Evolutionary conservation across 2,888 invertebrate species (phyloP), one percentile per base, ranked within the genome.

Genomic region (Eilema griseolum): DNA sequence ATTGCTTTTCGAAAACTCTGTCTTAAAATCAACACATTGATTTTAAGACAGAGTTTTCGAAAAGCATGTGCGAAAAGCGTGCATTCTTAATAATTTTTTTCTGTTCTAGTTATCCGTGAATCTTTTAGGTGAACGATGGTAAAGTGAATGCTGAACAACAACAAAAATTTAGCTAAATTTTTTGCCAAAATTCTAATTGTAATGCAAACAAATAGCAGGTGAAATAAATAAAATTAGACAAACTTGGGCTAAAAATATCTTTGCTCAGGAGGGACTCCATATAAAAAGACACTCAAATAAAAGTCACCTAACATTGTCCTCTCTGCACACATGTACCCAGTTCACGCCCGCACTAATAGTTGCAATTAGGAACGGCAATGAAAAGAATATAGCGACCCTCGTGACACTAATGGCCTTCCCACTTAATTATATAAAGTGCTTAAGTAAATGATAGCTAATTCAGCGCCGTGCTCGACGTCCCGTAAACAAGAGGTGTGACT

Each of bases 401-500:
- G 84, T 85, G 86, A 87, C 91, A 89, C 88, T 91, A 93, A 93
- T 92, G 92, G 91, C 86, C 87, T 88, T 88, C 89, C 88, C 84
- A 89, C 92, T 93, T 95, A 94, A 95, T 95, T 94, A 94, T 93
- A 94, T 94, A 92, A 94, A 95, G 93, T 92, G 90, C 94, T 94
- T 93, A 93, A 95, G 94, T 95, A 94, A 95, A 95, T 93, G 95
- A 94, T 94, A 93, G 93, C 93, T 94, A 94, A 95, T 95, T 91
- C 90, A 75, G 85, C 75, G 80, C 82, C 85, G 90, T 88, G 90
- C 91, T 84, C 91, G 88, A 73, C 81, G 89, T 83, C 83, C 92
- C 92, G 94, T 93, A 93, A 94, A 93, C 95, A 94, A 91, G 94
- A 94, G 94, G 95, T 95, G 95, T 95, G 94, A 95, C 94, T 94